Percentiles rank a stretch among this genome's conserved stretches.
These are phyloP conservation scores for Bombus balteatus DNA, from an alignment of 1,140 invertebrate species.

Conservation along the genomic window DNA sequence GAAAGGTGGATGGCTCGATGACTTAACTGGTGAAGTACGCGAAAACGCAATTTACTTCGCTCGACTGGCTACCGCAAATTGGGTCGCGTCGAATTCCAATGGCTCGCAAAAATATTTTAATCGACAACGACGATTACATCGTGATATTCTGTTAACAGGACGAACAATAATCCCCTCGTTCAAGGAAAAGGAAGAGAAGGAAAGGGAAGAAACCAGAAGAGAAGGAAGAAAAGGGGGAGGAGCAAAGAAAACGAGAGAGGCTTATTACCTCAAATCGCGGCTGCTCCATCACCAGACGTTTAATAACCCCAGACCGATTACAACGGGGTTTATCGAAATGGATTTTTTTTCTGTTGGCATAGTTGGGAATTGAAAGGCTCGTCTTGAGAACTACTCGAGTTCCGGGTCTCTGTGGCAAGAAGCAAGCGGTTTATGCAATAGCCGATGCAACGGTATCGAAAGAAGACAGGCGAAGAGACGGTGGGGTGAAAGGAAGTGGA, in stretches of 20 bases:
- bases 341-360: conserved; percentile 1
- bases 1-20: conserved; percentile 45
- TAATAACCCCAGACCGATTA: conserved; percentile 10
- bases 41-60: conserved; percentile 31
- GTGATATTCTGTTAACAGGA: neutral
- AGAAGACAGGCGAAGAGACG: neutral
- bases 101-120: neutral
- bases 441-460: conserved; percentile 61
- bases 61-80: conserved; percentile 10
- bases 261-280: neutral
- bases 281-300: conserved; percentile 7
- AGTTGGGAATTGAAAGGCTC: conserved; percentile 35
- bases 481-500: conserved; percentile 10
- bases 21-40: conserved; percentile 34
- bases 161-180: neutral
- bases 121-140: neutral
- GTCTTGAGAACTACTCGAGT: conserved; percentile 51
- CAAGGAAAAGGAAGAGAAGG: neutral
- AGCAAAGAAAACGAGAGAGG: neutral
- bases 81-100: conserved; percentile 8
- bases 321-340: conserved; percentile 21
- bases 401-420: conserved; percentile 51
- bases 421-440: conserved; percentile 54
- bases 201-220: neutral
- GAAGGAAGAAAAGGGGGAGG: neutral